Evolutionary conservation across 2,888 invertebrate species (phyloP), one percentile per base, ranked within the genome.

Genomic region (Drosophila quasianomalipes): DNA sequence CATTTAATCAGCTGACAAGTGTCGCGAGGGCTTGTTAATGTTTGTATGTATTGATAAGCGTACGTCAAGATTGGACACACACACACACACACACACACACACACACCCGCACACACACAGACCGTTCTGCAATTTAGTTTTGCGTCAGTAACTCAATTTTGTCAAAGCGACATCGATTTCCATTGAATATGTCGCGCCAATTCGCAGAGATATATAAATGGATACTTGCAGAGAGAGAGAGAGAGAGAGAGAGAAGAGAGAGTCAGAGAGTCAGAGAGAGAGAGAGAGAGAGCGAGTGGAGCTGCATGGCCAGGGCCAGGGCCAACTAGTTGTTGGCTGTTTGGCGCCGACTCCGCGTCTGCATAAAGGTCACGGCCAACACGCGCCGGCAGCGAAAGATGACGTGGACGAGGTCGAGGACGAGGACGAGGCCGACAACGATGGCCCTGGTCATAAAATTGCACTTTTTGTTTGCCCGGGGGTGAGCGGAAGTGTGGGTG

Each of bases 361-460:
- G 79, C 88, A 81, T 71, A 87, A 85, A 85, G 85, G 88, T 85
- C 85, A 85, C 41, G 85, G 85, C 64, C 88, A 85, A 51, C 47
- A 58, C 33, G 49, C 53, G 58, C 67, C 68, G 71, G 63, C 67
- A 35, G 28, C 28, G 26, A 39, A 4, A 37, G 28, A 28, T 37
- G 37, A 37, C 37, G 16, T 35, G 9, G 12, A 28, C 28, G 9
- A 51, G 19, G 51, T 10, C 16, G 51, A 10, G 22, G 35, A 10
- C 54, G n/a, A 41, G 5, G 19, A 33, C 31, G 26, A 26, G 28
- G 31, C n/a, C 19, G n/a, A 1, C 2, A 33, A 10, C 9, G 51
- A 10, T 30, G 39, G 28, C 39, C 57, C 39, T 57, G 39, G 39
- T 33, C 28, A 57, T 41, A 39, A 57, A 57, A 57, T 30, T 57